A percentile compares a stretch with the other conserved stretches of the same genome.
Conservation (phyloP, 2,888 invertebrate genomes). For the Ochropacha duplaris region DNA sequence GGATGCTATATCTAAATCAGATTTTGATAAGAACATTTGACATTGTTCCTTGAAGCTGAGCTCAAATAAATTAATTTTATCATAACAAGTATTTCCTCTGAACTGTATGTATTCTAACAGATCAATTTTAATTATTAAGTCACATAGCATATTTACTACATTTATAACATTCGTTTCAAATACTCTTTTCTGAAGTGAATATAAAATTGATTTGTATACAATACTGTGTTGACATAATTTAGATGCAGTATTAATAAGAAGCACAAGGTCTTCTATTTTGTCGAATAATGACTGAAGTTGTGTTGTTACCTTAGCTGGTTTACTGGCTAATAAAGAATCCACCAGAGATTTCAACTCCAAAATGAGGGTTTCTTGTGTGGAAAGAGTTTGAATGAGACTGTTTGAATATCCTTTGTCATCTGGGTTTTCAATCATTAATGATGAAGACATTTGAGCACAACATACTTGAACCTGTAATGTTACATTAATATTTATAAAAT, state of each 20-base stretch:
- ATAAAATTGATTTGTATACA: conserved; percentile 57
- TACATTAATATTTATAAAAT: neutral
- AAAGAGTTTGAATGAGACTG: conserved; percentile 29
- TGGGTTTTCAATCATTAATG: conserved; percentile 20
- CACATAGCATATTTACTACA: conserved; percentile 40
- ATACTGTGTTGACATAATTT: conserved; percentile 57
- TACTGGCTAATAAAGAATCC: conserved; percentile 34
- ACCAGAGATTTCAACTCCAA: conserved; percentile 47
- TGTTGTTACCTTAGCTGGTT: conserved; percentile 40
- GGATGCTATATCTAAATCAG: conserved; percentile 72
- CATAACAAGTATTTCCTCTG: conserved; percentile 59
- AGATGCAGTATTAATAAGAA: conserved; percentile 48
- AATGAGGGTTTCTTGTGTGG: conserved; percentile 61
- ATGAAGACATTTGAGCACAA: conserved; percentile 25
- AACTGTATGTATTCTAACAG: conserved; percentile 70
- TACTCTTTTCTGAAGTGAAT: conserved; percentile 61
- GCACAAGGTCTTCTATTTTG: conserved; percentile 54
- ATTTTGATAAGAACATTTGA: conserved; percentile 60
- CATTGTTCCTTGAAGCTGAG: conserved; percentile 60
- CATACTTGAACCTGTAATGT: conserved; percentile 42
- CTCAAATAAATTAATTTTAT: conserved; percentile 55
- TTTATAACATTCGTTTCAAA: conserved; percentile 38
- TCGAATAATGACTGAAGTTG: conserved; percentile 57
- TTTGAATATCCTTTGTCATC: conserved; percentile 27
- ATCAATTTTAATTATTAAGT: conserved; percentile 68